Base-by-base conservation (phyloP, 2,797 vertebrate species). In the Pelochelys cantorii region DNA sequence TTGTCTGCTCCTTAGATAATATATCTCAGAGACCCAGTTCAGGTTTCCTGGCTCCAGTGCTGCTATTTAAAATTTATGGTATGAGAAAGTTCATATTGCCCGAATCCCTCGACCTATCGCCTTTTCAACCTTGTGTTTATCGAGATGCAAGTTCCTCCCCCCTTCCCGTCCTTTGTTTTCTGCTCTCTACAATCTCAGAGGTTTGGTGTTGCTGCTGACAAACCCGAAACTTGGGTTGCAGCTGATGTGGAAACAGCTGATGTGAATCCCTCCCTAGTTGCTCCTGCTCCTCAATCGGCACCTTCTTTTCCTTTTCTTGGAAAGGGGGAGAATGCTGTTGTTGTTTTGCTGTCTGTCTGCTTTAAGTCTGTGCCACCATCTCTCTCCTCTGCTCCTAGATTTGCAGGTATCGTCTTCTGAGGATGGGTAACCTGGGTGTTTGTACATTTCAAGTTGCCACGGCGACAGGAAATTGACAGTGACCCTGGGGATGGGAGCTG, bases 1-100 rank as follows among this genome's bases (percentile, higher is more conserved):
- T 94, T 11, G 93, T 87, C 91, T 96, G 91, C 94, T 97, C 95
- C 95, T 85, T 79, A 96, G 87, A 95, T 83, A 86, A 95, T 93
- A 65, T 95, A 93, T 97, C 96, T 96, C 55, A 0, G 0, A 79
- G 84, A 93, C 90, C 59, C 65, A 4, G 86, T 96, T 97, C 96
- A 95, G 94, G 87, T 97, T 98, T 97, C 97, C 71, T 81, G 96
- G 93, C 93, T 96, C 93, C 95, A 94, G 92, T 4, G 8, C 48
- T 1, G 31, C 97, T 96, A 86, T 91, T 81, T 96, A 96, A 97
- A 98, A 98, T 98, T 97, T 98, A 98, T 93, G 96, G 95, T 93
- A 97, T 98, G 97, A 97, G 97, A 98, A 98, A 97, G 96, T 97
- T 95, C 97, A 97, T 94, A 89, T 83, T 96, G 97, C 92, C 94